Percentiles rank a stretch among this genome's conserved stretches.
Evolutionary conservation across 2,797 vertebrate genomes (phyloP).

Genomic region (Myiothlypis chrysogaster): DNA sequence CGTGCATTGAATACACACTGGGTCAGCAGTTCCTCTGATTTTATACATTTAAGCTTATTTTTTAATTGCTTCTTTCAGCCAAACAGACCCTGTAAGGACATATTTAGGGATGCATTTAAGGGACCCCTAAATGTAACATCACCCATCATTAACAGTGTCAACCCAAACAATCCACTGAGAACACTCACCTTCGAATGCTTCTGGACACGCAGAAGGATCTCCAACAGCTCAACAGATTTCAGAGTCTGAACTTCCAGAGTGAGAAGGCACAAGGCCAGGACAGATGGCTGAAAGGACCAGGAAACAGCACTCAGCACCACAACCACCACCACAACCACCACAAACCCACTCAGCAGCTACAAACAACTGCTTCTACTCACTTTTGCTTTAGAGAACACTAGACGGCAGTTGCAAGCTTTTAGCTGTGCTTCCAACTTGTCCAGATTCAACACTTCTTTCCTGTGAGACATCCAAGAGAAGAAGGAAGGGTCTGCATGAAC

Average conservation of each 20-base stretch:
- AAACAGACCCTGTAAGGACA: background rate
- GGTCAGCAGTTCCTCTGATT: background rate
- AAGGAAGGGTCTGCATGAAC: background rate
- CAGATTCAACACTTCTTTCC: constrained; percentile 87
- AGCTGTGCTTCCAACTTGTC: constrained; percentile 96
- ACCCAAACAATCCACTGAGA: background rate
- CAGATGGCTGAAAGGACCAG: constrained; percentile 83
- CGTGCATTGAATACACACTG: accelerated
- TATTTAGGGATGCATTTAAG: background rate
- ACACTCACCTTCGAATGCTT: constrained; percentile 89
- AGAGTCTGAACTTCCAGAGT: constrained; percentile 88
- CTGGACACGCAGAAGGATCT: constrained; percentile 88
- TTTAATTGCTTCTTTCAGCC: background rate
- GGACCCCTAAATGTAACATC: accelerated
- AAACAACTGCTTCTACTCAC: constrained; percentile 69
- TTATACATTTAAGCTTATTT: background rate
- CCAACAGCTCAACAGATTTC: constrained; percentile 87
- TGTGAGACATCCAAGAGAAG: constrained; percentile 43
- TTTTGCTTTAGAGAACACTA: constrained; percentile 96
- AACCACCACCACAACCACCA: background rate
- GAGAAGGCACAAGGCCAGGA: constrained; percentile 93
- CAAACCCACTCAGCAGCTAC: background rate
- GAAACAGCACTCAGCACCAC: background rate
- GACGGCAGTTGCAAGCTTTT: constrained; percentile 94
- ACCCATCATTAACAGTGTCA: background rate